phyloP scores from a whole-genome alignment of 1,140 invertebrate genomes.

The Hirudo medicinalis region DNA sequence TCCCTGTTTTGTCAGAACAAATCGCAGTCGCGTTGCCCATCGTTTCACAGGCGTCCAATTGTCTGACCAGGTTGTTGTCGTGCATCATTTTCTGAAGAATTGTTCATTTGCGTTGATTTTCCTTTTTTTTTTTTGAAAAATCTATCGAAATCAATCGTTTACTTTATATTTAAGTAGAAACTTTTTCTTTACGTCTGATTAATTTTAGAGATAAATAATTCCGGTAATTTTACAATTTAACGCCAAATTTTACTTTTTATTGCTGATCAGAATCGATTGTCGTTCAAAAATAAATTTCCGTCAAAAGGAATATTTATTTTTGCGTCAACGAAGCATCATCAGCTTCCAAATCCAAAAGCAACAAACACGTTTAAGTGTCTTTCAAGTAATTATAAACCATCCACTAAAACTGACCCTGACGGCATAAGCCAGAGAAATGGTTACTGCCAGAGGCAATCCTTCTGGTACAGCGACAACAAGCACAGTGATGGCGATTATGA shows the following conservation, averaged over 20 bases:
- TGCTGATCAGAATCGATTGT: too few relatives aligned
- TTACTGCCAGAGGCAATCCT: constrained; percentile 89
- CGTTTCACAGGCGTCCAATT: constrained; percentile 55
- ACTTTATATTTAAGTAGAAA: too few relatives aligned
- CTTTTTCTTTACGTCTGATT: too few relatives aligned
- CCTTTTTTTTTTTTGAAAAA: neutral
- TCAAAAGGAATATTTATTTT: too few relatives aligned
- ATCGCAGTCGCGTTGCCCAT: constrained; percentile 56
- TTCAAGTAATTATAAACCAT: neutral
- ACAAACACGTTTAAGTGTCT: neutral
- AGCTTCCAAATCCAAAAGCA: neutral
- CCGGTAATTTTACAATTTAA: too few relatives aligned
- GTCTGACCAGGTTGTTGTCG: constrained; percentile 56
- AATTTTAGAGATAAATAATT: too few relatives aligned
- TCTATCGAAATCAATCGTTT: too few relatives aligned
- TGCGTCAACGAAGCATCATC: neutral
- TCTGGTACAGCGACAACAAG: constrained; percentile 97
- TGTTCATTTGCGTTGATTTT: neutral
- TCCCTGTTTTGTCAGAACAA: constrained; percentile 56
- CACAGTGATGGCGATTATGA: constrained; percentile 97
- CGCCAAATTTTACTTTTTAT: too few relatives aligned
- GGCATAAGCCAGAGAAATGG: constrained; percentile 88
- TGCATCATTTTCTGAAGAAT: constrained; percentile 44
- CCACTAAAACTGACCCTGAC: constrained; percentile 44
- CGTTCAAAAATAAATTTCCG: too few relatives aligned